Base-by-base conservation (phyloP, 2,113 vertebrate species). In the Epinephelus cyanopodus region DNA sequence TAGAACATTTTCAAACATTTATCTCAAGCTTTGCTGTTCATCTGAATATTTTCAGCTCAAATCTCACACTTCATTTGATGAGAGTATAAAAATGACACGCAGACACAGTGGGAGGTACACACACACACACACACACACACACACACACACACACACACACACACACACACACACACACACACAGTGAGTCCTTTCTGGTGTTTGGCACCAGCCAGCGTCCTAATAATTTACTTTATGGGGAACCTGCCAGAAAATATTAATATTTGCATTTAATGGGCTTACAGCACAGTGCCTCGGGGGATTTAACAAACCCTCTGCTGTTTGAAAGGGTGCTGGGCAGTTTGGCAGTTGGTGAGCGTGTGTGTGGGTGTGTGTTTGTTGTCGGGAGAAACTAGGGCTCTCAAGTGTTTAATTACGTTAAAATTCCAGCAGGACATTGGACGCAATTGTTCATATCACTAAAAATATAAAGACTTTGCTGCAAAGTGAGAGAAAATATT, bases 181-280 rank as follows among this genome's bases (percentile, higher is more conserved):
- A 42, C 0, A 39, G 10, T 14, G 15, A 47, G 64, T 82, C 70
- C 83, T 79, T 64, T 70, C 72, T 73, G 73, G 48, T 70, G 63
- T 74, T 83, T 92, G 83, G 79, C 84, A 90, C 60, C 83, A 58
- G 71, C 65, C 6, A 39, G 42, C 50, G 3, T 78, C 81, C 84
- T 86, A 87, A 84, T 91, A 68, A 79, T 84, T 91, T 73, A 80
- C 73, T 88, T 90, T 79, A 37, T 87, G 71, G 77, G 81, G 37
- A 82, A 69, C 33, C 74, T 89, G 89, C 79, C 90, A 89, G 83
- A 76, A 77, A 88, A 85, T 83, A 79, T 84, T 77, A 85, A 85
- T 90, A 87, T 88, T 90, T 91, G 79, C 72, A 76, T 88, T 89
- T 79, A 87, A 92, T 91, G 85, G 79, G 83, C 87, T 90, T 87